Evolutionary conservation across 2,888 invertebrate genomes (phyloP).

Genomic region (Eubasilissa splendida): DNA sequence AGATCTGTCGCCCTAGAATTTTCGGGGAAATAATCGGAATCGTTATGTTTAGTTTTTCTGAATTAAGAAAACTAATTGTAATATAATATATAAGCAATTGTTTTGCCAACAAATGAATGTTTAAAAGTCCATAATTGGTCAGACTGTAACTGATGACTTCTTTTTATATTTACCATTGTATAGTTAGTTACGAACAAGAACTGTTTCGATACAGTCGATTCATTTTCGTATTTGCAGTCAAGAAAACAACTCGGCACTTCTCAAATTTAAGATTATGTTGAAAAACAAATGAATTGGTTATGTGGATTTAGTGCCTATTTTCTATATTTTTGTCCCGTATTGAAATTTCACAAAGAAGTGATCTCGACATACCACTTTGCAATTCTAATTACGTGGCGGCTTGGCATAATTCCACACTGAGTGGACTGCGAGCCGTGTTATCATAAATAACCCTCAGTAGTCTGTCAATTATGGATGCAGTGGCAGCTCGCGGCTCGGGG

Average conservation of each 20-base stretch:
- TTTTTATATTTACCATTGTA: background rate
- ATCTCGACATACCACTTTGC: too few relatives aligned
- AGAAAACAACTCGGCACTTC: too few relatives aligned
- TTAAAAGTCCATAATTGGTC: background rate
- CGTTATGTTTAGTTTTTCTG: background rate
- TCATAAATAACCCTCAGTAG: background rate
- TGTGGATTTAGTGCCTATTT: too few relatives aligned
- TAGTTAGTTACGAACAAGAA: background rate
- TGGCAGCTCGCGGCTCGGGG: background rate
- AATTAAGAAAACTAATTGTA: background rate
- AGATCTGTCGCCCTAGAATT: conserved; percentile 78
- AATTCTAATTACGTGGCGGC: background rate
- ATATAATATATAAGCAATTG: background rate
- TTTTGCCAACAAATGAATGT: background rate
- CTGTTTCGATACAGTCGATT: background rate
- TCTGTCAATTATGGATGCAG: background rate
- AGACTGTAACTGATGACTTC: background rate
- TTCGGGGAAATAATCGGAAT: background rate
- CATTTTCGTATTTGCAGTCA: too few relatives aligned
- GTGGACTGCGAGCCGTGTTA: background rate
- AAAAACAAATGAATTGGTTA: too few relatives aligned
- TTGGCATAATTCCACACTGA: background rate
- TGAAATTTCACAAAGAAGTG: too few relatives aligned
- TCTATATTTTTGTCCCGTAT: too few relatives aligned
- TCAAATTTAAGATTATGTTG: too few relatives aligned